These are phyloP conservation scores for Apostichopus californicus DNA, from an alignment of 35 echinoderm and acorn worm species.

Conservation along the genomic window DNA sequence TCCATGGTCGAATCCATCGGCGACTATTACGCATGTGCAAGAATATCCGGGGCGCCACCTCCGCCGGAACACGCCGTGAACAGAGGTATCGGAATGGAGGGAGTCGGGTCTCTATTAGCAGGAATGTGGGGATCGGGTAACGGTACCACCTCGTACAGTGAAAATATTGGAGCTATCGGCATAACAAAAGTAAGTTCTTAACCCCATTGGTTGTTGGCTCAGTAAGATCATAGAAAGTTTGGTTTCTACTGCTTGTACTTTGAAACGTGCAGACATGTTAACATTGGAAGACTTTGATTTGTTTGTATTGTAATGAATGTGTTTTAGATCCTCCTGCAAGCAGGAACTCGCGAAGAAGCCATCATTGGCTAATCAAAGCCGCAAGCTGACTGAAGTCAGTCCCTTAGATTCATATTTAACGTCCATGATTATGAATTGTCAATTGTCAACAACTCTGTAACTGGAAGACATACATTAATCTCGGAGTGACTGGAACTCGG, in stretches of 20 bases:
- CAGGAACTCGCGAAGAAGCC: no score
- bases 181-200: conserved; percentile 79
- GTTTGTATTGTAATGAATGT: no score
- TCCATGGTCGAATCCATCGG: conserved; percentile 93
- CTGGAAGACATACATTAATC: no score
- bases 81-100: conserved; percentile 91
- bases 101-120: conserved; percentile 73
- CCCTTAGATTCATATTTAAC: no score
- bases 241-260: neutral
- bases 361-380: no score
- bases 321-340: no score
- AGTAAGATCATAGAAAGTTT: no score
- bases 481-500: no score
- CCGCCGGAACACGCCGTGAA: conserved; percentile 85
- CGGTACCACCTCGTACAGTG: conserved; percentile 89
- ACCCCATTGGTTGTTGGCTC: no score
- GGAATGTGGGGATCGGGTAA: conserved; percentile 80
- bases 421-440: no score
- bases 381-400: no score
- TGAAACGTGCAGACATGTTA: neutral
- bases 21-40: conserved; percentile 29
- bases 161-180: conserved; percentile 94
- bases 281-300: neutral
- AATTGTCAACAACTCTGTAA: no score
- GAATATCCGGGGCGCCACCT: conserved; percentile 83